Conservation (phyloP, 2,888 invertebrate species). For the Stomorhina lunata region DNA sequence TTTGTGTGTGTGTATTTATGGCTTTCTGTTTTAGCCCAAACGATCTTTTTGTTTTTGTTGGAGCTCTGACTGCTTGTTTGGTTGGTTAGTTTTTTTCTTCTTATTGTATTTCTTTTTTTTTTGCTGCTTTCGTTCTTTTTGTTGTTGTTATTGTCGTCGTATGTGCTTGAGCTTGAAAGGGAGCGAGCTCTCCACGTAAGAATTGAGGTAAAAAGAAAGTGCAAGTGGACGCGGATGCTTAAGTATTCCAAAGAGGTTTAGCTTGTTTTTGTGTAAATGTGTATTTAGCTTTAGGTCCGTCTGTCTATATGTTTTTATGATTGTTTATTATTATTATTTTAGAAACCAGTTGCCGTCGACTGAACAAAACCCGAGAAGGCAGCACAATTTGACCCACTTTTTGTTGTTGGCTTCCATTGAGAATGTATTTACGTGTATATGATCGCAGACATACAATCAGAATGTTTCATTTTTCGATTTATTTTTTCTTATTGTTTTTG, state of each 20-base stretch:
- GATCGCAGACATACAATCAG: conserved; percentile 73
- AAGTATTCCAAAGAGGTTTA: conserved; percentile 74
- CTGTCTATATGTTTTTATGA: conserved; percentile 5
- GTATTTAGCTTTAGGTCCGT: conserved; percentile 23
- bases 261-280: conserved; percentile 36
- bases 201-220: conserved; percentile 75
- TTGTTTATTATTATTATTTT: conserved; percentile 60
- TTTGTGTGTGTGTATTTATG: not conserved
- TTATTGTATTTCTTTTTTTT: not conserved
- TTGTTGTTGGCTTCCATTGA: conserved; percentile 33
- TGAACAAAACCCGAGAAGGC: conserved; percentile 55
- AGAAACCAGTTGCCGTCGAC: conserved; percentile 65
- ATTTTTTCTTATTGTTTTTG: conserved; percentile 62
- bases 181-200: conserved; percentile 67
- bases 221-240: conserved; percentile 78
- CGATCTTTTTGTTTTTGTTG: conserved; percentile 37
- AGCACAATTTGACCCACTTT: conserved; percentile 62
- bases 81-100: conserved; percentile 10
- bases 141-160: not conserved
- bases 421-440: conserved; percentile 31
- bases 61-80: conserved; percentile 7
- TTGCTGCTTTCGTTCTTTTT: not conserved
- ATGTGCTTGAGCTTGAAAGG: conserved; percentile 38
- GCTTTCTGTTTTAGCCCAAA: conserved; percentile 31
- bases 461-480: conserved; percentile 78